Evolutionary conservation across 1,140 invertebrate species (phyloP), one percentile per base, ranked within the genome.

Genomic region (Brachionus rotundiformis): DNA sequence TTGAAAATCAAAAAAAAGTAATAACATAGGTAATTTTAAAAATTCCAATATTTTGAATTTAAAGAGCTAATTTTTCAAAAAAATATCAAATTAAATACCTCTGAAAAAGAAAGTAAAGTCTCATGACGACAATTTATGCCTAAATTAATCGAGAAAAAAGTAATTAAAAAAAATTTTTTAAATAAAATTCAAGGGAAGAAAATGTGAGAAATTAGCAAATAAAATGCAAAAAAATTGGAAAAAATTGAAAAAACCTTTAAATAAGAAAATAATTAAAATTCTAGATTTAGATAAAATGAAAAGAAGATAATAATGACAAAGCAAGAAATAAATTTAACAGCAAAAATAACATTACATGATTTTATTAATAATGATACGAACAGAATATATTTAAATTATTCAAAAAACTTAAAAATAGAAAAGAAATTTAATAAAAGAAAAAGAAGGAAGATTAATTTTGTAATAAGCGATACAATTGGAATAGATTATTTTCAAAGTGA

Each of bases 281-380:
- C 7, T 61, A 63, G 27, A 3, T 63, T 63, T 68, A 68, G 63
- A 68, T 68, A n/a, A 68, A 68, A 31, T 13, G 31, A 68, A n/a
- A 2, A 36, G 0, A 68, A n/a, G n/a, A 68, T 68, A 29, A 6
- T 4, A 4, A 33, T 3, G 36, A 33, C 1, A 68, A 36, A 3
- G 19, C 5, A 25, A 1, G n/a, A 33, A n/a, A 68, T 68, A 16
- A 36, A 19, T 1, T 68, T 68, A 23, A 39, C 33, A 4, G n/a
- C 16, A 6, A 68, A 19, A 36, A 8, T 68, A 16, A n/a, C 7
- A 16, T 1, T 39, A 23, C 36, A 33, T 36, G 63, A 68, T 36
- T 68, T n/a, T 36, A 23, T 68, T 8, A 16, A 16, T 8, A 36
- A 36, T 7, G 25, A 44, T 13, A 73, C n/a, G 1, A 73, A 19